Base-by-base conservation (phyloP, 2,113 vertebrate genomes). In the Anguilla japonica region DNA sequence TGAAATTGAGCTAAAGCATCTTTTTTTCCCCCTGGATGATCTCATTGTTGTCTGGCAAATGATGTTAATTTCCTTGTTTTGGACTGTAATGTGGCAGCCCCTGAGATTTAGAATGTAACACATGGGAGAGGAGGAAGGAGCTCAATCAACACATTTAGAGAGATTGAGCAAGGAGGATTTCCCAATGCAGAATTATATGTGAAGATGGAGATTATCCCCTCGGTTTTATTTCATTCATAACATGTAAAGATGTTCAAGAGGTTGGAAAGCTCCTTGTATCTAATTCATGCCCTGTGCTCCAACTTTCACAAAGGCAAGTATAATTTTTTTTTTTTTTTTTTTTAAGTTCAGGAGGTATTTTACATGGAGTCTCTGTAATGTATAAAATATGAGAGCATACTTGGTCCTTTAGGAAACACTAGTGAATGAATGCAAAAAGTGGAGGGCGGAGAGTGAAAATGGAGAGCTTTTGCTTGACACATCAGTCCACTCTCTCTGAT, bases 401-500 rank as follows among this genome's bases (percentile, higher is more conserved):
- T 39, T 63, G 11, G 39, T 39, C 63, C n/a, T 87, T 39, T 57
- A 40, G 22, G 88, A 82, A 89, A 87, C 85, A 90, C 83, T 20
- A 75, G 82, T 88, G 84, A 89, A 82, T 87, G n/a, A 5, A 83
- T 82, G 89, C 40, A 81, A 90, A 88, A 90, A 84, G 75, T 79
- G n/a, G 14, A 78, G 34, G 75, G 34, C 82, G 39, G 29, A 82
- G 50, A 82, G 15, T 82, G 50, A 34, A 71, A 71, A 50, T 85
- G 6, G 14, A 50, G 9, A 29, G 29, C n/a, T 16, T n/a, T 53
- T 82, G 88, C 81, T 82, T 89, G 84, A 80, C 87, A 84, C 85
- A 46, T n/a, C 57, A 83, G 86, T 87, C 80, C 83, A 86, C 88
- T 89, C 87, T 86, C 87, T 91, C 91, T 92, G 90, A 92, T 88